Percentiles rank a stretch among this genome's conserved stretches.
These are phyloP conservation scores for Stenotaenia linearis DNA, from an alignment of 2,888 invertebrate species.

Conservation along the genomic window DNA sequence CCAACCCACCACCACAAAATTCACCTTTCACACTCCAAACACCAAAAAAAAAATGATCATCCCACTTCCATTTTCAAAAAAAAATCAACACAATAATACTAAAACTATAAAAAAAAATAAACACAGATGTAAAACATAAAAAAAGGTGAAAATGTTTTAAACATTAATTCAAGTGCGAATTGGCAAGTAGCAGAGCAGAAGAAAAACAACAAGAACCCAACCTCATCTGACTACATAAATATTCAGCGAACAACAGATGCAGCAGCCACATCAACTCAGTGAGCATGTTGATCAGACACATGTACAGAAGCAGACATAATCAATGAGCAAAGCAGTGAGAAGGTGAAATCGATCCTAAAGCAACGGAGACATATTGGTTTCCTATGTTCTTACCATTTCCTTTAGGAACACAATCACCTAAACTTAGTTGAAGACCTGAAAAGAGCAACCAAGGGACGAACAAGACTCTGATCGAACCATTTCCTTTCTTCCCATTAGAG, in stretches of 20 bases:
- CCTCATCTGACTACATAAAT: constrained; percentile 4
- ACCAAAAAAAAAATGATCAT: no score
- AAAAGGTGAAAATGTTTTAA: neutral
- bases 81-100: no score
- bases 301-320: neutral
- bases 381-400: neutral
- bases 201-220: neutral
- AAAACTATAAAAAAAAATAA: no score
- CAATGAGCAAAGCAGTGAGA: neutral
- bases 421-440: neutral
- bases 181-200: neutral
- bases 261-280: neutral
- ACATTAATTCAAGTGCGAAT: neutral
- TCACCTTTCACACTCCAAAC: no score
- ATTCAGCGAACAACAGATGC: constrained; percentile 4
- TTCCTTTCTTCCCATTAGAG: neutral
- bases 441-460: constrained; percentile 3
- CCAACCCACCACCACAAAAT: no score
- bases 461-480: neutral
- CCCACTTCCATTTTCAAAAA: no score
- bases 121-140: neutral
- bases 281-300: neutral
- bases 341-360: neutral
- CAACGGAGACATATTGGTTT: constrained; percentile 4
- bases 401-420: neutral